Conservation (phyloP, 2,113 vertebrate genomes). For the Meles meles region DNA sequence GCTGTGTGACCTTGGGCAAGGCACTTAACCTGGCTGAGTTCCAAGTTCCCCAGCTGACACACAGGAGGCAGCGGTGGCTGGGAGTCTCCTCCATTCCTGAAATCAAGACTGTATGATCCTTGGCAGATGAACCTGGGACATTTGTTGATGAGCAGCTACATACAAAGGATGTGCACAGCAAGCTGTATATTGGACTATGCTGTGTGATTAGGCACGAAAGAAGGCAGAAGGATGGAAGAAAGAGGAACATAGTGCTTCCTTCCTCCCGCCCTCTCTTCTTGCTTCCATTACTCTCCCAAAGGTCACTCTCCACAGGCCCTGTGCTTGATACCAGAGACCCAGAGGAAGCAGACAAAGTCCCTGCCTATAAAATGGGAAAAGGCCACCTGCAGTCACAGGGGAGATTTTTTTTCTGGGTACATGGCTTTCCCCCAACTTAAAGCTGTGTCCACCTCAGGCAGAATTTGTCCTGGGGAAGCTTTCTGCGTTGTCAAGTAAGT, state of each 20-base stretch:
- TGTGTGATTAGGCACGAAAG: neutral
- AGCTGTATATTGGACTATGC: neutral
- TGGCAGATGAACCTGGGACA: neutral
- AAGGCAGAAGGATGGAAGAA: neutral
- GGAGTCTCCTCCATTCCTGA: neutral
- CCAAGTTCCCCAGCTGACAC: neutral
- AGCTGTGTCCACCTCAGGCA: neutral
- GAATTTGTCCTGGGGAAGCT: slow-evolving; percentile 33
- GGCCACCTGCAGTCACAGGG: neutral
- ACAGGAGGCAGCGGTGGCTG: neutral
- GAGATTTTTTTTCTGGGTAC: neutral
- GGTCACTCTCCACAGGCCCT: neutral
- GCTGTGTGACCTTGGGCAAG: neutral
- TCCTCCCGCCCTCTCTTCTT: neutral
- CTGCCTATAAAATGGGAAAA: neutral
- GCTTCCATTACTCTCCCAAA: neutral
- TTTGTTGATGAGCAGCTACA: neutral
- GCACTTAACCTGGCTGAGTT: neutral
- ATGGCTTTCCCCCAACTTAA: neutral
- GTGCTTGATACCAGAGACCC: neutral
- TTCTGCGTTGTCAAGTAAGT: slow-evolving; percentile 8
- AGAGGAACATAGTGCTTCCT: accelerated
- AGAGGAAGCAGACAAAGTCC: neutral
- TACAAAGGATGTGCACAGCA: neutral
- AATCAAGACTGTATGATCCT: neutral